Percentiles rank a stretch among this genome's conserved stretches.
phyloP scores from a whole-genome alignment of 35 echinoderm and acorn worm genomes.

The Diadema setosum region DNA sequence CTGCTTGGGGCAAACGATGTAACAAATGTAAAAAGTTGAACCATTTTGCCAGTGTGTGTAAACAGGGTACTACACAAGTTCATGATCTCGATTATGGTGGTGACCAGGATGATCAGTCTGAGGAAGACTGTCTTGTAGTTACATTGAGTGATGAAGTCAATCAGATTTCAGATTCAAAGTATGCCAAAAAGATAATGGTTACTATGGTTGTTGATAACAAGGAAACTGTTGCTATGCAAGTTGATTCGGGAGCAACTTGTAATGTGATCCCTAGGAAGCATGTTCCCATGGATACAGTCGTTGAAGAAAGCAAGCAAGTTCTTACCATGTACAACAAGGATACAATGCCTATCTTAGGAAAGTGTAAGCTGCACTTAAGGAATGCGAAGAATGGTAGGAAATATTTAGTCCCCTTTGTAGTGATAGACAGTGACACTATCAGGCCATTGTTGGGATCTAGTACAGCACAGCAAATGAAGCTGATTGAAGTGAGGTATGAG shows the following conservation, averaged over 20 bases:
- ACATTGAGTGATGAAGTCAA: too few species aligned
- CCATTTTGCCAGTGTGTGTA: slow-evolving; percentile 14
- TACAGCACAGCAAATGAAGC: neutral
- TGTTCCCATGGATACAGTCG: too few species aligned
- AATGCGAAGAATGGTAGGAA: neutral
- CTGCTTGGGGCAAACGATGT: neutral
- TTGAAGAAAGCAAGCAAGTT: too few species aligned
- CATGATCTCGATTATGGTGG: neutral
- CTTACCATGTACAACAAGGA: neutral
- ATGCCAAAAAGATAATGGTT: neutral
- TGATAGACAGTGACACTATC: neutral
- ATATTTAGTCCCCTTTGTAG: neutral
- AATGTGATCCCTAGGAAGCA: slow-evolving; percentile 11
- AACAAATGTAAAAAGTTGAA: neutral
- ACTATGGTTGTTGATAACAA: neutral
- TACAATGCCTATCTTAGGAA: neutral
- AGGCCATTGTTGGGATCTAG: neutral
- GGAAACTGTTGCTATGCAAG: neutral
- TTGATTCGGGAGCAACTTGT: slow-evolving; percentile 6
- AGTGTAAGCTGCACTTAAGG: neutral
- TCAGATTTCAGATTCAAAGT: too few species aligned
- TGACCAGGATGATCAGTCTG: neutral
- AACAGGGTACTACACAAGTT: neutral
- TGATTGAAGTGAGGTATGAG: neutral
- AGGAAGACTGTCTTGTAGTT: neutral